Conservation (phyloP, 2,797 vertebrate species). For the Muscicapa comitata region DNA sequence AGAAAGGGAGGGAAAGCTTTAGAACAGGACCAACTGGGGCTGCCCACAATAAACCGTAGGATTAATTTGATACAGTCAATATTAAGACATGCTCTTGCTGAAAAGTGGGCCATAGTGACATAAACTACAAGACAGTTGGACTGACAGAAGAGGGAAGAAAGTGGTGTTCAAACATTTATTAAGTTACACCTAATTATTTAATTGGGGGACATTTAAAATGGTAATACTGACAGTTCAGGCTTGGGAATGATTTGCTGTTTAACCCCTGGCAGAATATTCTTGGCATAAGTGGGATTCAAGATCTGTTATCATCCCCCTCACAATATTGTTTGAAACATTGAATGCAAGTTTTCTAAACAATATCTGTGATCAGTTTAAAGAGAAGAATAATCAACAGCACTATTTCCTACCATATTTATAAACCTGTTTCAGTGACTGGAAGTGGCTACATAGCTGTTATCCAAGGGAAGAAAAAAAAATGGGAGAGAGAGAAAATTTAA, state of each 20-base stretch:
- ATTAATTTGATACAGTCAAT: constrained; percentile 85
- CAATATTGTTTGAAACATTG: not conserved
- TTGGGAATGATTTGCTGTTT: not conserved
- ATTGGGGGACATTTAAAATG: constrained; percentile 39
- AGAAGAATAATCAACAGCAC: not conserved
- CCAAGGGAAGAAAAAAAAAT: not conserved
- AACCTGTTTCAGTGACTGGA: not conserved
- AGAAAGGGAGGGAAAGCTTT: constrained; percentile 60
- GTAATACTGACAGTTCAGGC: not conserved
- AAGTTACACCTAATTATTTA: constrained; percentile 78
- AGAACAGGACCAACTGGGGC: constrained; percentile 71
- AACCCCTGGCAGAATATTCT: not conserved
- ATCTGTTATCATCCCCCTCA: not conserved
- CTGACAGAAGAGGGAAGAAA: constrained; percentile 34
- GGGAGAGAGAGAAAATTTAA: not conserved
- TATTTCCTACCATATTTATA: not conserved
- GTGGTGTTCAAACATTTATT: constrained; percentile 70
- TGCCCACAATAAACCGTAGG: constrained; percentile 78
- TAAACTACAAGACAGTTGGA: constrained; percentile 58
- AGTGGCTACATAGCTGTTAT: not conserved
- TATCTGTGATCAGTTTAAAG: not conserved
- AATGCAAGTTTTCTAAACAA: not conserved
- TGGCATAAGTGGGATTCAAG: not conserved
- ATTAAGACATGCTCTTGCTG: constrained; percentile 72
- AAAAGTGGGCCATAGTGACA: constrained; percentile 65